Percentiles rank a stretch among this genome's conserved stretches.
Evolutionary conservation across 2,797 vertebrate genomes (phyloP).

Genomic region (Somateria mollissima): DNA sequence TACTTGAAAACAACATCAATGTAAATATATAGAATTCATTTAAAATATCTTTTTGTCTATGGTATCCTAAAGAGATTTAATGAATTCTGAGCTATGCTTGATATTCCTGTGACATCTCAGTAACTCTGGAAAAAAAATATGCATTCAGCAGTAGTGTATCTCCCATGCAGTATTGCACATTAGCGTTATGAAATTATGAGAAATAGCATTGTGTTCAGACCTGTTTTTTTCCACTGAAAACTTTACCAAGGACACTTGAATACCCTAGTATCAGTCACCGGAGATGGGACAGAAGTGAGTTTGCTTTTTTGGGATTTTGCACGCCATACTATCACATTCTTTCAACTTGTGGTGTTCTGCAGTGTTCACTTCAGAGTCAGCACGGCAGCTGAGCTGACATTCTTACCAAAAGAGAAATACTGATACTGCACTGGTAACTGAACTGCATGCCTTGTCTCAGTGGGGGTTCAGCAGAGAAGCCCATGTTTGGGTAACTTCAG

Average conservation of each 20-base stretch:
- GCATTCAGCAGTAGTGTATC: background rate
- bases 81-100: constrained; percentile 52
- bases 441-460: background rate
- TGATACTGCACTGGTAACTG: background rate
- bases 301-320: background rate
- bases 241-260: background rate
- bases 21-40: constrained; percentile 62
- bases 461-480: background rate
- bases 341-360: background rate
- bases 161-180: constrained; percentile 23
- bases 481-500: background rate
- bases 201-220: background rate
- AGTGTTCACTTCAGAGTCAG: background rate
- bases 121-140: background rate
- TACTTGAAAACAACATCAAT: constrained; percentile 20
- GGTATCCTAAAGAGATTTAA: constrained; percentile 53
- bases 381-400: background rate
- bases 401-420: background rate
- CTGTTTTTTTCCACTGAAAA: background rate
- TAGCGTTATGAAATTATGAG: background rate
- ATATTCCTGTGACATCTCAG: constrained; percentile 56
- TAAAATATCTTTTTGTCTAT: constrained; percentile 57
- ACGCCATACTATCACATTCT: fast-evolving
- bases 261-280: background rate
- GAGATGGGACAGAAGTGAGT: background rate